Conservation (phyloP, 2,113 vertebrate species). For the Octodon degus region DNA sequence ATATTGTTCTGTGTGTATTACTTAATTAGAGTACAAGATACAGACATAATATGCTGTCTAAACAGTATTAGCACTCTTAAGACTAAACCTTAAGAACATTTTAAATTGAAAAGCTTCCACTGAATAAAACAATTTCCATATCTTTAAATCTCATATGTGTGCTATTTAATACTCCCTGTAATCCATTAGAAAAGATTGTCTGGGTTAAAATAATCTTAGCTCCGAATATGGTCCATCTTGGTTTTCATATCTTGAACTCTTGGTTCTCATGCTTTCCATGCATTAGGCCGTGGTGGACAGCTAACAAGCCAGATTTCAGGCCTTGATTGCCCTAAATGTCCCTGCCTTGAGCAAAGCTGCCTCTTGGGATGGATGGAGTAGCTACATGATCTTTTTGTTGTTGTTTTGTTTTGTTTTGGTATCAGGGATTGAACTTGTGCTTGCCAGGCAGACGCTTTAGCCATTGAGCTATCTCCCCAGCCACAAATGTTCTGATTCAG, state of each 20-base stretch:
- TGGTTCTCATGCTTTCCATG: neutral
- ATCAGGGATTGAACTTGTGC: too few relatives aligned
- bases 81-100: neutral
- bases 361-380: neutral
- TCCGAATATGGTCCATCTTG: neutral
- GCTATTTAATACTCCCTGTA: neutral
- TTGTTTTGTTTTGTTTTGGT: too few relatives aligned
- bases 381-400: too few relatives aligned
- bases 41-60: too few relatives aligned
- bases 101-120: neutral
- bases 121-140: neutral
- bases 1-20: too few relatives aligned
- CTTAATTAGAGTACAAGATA: too few relatives aligned
- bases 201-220: neutral
- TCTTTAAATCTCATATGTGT: neutral
- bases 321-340: neutral
- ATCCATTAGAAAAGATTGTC: neutral
- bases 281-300: neutral
- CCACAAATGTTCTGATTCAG: neutral
- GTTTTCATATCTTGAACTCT: neutral
- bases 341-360: neutral
- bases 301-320: neutral
- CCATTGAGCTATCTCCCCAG: too few relatives aligned
- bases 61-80: neutral
- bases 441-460: too few relatives aligned